A percentile compares a stretch with the other conserved stretches of the same genome.
These are phyloP conservation scores for Synergus laeviventris DNA, from an alignment of 2,888 invertebrate species.

Conservation along the genomic window DNA sequence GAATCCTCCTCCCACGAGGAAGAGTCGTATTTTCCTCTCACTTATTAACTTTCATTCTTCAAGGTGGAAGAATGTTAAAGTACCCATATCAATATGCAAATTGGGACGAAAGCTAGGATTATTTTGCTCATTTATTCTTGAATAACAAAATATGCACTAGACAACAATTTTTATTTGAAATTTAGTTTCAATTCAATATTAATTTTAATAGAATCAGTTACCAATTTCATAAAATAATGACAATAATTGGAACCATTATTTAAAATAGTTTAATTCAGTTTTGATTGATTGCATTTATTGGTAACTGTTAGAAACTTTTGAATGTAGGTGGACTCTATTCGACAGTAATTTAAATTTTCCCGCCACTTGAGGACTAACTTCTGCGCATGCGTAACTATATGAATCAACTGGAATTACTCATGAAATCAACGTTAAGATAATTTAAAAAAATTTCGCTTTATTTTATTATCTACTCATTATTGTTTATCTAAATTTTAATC, in stretches of 20 bases:
- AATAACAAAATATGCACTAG: background rate
- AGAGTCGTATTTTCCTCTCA: constrained; percentile 34
- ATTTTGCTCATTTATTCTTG: background rate
- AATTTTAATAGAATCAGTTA: background rate
- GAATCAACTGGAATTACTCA: background rate
- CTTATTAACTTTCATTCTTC: constrained; percentile 30
- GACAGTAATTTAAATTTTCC: background rate
- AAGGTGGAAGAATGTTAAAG: constrained; percentile 21
- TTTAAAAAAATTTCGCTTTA: background rate
- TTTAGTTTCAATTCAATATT: background rate
- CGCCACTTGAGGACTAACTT: background rate
- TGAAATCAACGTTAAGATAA: too few relatives aligned
- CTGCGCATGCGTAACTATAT: background rate
- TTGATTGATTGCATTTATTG: background rate
- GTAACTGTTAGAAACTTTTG: background rate
- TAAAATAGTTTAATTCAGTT: background rate
- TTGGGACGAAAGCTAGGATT: background rate
- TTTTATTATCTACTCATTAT: background rate
- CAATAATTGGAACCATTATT: background rate
- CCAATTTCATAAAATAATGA: background rate
- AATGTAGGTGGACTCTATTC: background rate
- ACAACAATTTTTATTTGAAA: background rate
- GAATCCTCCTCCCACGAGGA: constrained; percentile 32
- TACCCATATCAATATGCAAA: constrained; percentile 4
- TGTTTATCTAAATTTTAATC: background rate